Percentiles rank a stretch among this genome's conserved stretches.
Evolutionary conservation across 2,888 invertebrate species (phyloP).

Genomic region (Campaea margaritaria): DNA sequence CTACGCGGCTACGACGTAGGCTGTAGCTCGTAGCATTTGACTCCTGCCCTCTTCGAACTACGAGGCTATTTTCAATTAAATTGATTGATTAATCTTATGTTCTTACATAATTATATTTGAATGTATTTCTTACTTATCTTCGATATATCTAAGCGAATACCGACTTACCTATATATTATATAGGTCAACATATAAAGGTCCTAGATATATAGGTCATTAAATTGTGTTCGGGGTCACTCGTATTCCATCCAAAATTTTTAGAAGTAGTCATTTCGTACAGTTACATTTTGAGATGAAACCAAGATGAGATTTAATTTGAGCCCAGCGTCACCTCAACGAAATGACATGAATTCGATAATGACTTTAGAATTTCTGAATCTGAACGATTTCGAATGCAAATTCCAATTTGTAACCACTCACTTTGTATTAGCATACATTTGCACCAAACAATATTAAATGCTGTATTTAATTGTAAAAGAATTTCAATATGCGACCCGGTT

Average conservation of each 20-base stretch:
- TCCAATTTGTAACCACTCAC: conserved; percentile 36
- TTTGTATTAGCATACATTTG: conserved; percentile 28
- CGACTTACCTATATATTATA: too few relatives aligned
- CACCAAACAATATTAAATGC: conserved; percentile 19
- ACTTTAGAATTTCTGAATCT: conserved; percentile 33
- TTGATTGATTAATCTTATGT: neutral
- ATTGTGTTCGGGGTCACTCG: too few relatives aligned
- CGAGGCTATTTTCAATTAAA: neutral
- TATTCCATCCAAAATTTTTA: neutral
- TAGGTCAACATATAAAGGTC: too few relatives aligned
- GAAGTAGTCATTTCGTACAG: conserved; percentile 15
- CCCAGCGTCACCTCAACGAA: conserved; percentile 28
- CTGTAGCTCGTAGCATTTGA: conserved; percentile 21
- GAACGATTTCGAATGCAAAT: conserved; percentile 41
- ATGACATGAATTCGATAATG: conserved; percentile 38
- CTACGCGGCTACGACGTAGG: conserved; percentile 37
- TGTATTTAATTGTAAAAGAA: conserved; percentile 11
- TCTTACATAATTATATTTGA: neutral
- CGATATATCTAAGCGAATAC: too few relatives aligned
- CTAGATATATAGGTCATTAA: too few relatives aligned
- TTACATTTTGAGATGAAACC: conserved; percentile 22
- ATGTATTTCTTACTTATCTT: too few relatives aligned
- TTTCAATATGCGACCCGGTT: too few relatives aligned
- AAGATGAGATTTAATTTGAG: conserved; percentile 34
- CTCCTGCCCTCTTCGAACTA: conserved; percentile 5